Evolutionary conservation across 2,113 vertebrate genomes (phyloP).

Genomic region (rabbit (Oryctolagus cuniculus)): mOryCun1.1 NC_091440.1:124430501-124431000

Average conservation of each 20-base stretch:
- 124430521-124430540: constrained; percentile 65
- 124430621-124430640: constrained; percentile 86
- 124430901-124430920: constrained; percentile 1
- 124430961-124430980: constrained; percentile 23
- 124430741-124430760: neutral
- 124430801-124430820: neutral
- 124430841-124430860: constrained; percentile 35
- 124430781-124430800: neutral
- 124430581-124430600: constrained; percentile 80
- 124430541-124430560: constrained; percentile 36
- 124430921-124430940: constrained; percentile 13
- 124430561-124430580: constrained; percentile 84
- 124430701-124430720: constrained; percentile 69
- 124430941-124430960: neutral
- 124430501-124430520: constrained; percentile 66
- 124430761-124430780: neutral
- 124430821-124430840: constrained; percentile 41
- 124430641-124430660: constrained; percentile 88
- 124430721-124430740: neutral
- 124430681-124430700: constrained; percentile 61
- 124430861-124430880: constrained; percentile 59
- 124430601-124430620: constrained; percentile 81
- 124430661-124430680: constrained; percentile 84
- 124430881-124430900: constrained; percentile 41
- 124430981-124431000: neutral